Conservation (phyloP, 1,140 invertebrate species). For the Drosophila arawakana region DNA sequence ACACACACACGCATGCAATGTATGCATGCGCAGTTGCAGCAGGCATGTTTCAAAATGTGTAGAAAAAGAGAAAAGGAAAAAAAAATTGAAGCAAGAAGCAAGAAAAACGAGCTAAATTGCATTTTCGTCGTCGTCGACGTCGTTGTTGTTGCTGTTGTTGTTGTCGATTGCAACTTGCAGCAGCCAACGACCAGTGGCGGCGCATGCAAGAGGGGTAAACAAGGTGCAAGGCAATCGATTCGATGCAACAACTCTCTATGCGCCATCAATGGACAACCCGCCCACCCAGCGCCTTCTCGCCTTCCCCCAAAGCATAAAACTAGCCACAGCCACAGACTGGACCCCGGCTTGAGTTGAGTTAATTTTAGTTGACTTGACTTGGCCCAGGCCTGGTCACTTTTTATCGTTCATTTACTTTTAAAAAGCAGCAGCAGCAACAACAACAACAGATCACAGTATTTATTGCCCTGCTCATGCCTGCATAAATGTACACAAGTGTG, state of each 20-base stretch:
- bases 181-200: slow-evolving; percentile 56
- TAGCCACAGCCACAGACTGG: slow-evolving; percentile 13
- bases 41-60: slow-evolving; percentile 57
- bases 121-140: slow-evolving; percentile 70
- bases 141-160: slow-evolving; percentile 41
- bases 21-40: slow-evolving; percentile 34
- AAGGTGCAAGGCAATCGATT: not conserved
- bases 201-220: slow-evolving; percentile 9
- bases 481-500: slow-evolving; percentile 1
- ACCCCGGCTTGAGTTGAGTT: slow-evolving; percentile 29
- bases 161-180: slow-evolving; percentile 61
- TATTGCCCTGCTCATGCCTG: slow-evolving; percentile 70
- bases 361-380: slow-evolving; percentile 20
- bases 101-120: slow-evolving; percentile 81
- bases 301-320: slow-evolving; percentile 1
- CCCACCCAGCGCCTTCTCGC: slow-evolving; percentile 31
- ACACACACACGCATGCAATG: slow-evolving; percentile 29
- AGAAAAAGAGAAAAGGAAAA: slow-evolving; percentile 39
- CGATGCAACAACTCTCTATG: slow-evolving; percentile 10
- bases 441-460: slow-evolving; percentile 61
- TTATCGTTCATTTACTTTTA: slow-evolving; percentile 81
- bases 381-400: slow-evolving; percentile 59
- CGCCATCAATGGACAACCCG: slow-evolving; percentile 38
- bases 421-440: slow-evolving; percentile 59
- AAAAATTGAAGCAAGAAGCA: slow-evolving; percentile 70